Conservation (phyloP, 2,113 vertebrate genomes). For the Vulpes ferrilata region DNA sequence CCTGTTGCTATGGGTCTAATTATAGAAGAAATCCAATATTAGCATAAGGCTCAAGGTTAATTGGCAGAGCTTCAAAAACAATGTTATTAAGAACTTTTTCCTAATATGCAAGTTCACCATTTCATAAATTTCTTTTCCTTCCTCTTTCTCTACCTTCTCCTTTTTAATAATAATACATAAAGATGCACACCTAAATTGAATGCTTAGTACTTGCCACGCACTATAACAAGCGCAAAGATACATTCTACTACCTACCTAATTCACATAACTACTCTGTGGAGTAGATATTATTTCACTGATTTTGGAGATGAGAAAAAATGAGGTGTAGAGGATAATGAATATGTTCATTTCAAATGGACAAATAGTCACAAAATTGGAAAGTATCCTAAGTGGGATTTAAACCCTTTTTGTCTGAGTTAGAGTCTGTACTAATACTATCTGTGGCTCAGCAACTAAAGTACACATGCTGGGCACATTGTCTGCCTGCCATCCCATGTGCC, state of each 20-base stretch:
- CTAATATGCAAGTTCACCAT: not conserved
- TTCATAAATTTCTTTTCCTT: not conserved
- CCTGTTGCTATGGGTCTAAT: not conserved
- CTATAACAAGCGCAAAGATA: not conserved
- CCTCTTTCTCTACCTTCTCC: not conserved
- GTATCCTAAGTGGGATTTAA: not conserved
- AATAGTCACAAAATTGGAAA: not conserved
- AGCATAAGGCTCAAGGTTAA: slow-evolving; percentile 20
- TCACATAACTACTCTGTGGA: not conserved
- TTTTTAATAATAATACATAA: not conserved
- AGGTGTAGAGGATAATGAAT: not conserved
- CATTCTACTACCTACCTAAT: not conserved
- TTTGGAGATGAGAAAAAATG: not conserved
- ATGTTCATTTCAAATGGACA: not conserved
- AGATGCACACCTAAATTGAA: not conserved
- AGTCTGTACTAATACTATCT: not conserved
- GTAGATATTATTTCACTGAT: not conserved
- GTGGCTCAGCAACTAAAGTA: not conserved
- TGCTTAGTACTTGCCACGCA: not conserved
- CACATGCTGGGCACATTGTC: fast-evolving
- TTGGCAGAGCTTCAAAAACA: slow-evolving; percentile 1
- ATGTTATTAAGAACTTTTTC: not conserved
- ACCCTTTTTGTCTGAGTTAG: not conserved
- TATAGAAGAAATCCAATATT: not conserved
- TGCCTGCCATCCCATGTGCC: not conserved